phyloP scores from a whole-genome alignment of 2,888 invertebrate genomes.

The Mamestra brassicae region DNA sequence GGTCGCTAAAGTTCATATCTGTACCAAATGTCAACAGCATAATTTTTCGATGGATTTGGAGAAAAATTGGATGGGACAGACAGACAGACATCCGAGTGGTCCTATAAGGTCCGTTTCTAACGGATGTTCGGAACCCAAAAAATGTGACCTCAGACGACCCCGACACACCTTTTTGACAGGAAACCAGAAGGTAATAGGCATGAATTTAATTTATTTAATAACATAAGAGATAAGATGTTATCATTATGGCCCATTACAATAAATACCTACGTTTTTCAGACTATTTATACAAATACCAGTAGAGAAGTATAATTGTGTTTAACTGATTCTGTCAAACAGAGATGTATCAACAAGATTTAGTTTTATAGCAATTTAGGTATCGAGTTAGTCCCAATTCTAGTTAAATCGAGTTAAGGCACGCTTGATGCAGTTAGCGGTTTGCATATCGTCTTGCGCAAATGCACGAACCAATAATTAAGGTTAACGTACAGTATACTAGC shows the following conservation, averaged over 20 bases:
- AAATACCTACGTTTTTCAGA: not conserved
- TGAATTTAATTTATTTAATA: slow-evolving; percentile 11
- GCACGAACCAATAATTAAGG: not conserved
- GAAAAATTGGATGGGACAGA: too few species aligned
- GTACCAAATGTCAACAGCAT: too few species aligned
- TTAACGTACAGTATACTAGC: not conserved
- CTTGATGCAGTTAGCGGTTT: slow-evolving; percentile 35
- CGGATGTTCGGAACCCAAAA: too few species aligned
- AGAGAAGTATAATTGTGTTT: not conserved
- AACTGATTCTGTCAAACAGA: slow-evolving; percentile 25
- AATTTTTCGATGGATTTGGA: too few species aligned
- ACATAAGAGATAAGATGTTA: not conserved
- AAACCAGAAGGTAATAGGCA: not conserved
- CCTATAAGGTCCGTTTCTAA: too few species aligned
- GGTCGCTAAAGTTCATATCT: too few species aligned
- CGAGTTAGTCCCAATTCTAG: slow-evolving; percentile 27
- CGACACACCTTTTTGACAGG: not conserved
- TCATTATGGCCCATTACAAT: not conserved
- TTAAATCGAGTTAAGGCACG: slow-evolving; percentile 28
- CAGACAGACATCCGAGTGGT: too few species aligned
- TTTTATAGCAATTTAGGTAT: slow-evolving; percentile 26
- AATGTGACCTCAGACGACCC: not conserved
- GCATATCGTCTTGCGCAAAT: slow-evolving; percentile 15
- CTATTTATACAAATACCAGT: not conserved
- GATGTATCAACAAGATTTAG: slow-evolving; percentile 17